Percentiles rank a stretch among this genome's conserved stretches.
phyloP scores from a whole-genome alignment of 2,888 invertebrate species.

The Hypolimnas misippus region DNA sequence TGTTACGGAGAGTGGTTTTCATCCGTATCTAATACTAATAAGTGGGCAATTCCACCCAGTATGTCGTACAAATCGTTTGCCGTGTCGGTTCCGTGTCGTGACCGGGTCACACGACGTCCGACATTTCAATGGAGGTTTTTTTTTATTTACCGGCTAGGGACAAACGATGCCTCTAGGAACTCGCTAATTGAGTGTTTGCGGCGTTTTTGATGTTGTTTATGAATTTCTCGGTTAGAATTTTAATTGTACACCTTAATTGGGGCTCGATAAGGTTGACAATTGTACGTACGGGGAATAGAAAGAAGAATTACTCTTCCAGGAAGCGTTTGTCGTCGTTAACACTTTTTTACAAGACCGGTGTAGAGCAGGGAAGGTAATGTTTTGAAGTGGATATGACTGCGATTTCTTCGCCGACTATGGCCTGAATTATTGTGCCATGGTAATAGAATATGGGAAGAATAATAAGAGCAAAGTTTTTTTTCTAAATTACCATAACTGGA shows the following conservation, averaged over 20 bases:
- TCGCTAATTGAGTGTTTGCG: slow-evolving; percentile 46
- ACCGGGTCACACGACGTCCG: slow-evolving; percentile 69
- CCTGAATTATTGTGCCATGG: background rate
- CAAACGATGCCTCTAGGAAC: slow-evolving; percentile 56
- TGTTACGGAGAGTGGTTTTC: slow-evolving; percentile 28
- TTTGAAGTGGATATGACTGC: slow-evolving; percentile 13
- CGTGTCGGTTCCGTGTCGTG: slow-evolving; percentile 66
- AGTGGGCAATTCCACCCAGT: slow-evolving; percentile 39
- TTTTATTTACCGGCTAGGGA: slow-evolving; percentile 32
- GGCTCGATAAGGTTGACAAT: slow-evolving; percentile 20
- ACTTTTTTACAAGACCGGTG: slow-evolving; percentile 30
- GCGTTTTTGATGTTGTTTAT: slow-evolving; percentile 44
- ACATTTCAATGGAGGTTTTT: slow-evolving; percentile 47
- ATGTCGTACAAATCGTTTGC: slow-evolving; percentile 40
- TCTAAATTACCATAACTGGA: slow-evolving; percentile 5
- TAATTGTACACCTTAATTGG: slow-evolving; percentile 24
- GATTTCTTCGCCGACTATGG: slow-evolving; percentile 6
- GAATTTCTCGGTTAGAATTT: slow-evolving; percentile 25
- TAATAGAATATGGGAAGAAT: background rate
- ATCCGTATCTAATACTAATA: slow-evolving; percentile 36
- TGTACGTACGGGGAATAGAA: background rate
- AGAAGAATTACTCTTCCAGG: slow-evolving; percentile 31
- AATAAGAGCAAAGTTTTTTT: background rate
- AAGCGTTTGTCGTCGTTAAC: slow-evolving; percentile 34
- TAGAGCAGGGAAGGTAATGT: slow-evolving; percentile 17